Evolutionary conservation across 2,888 invertebrate species (phyloP), one percentile per base, ranked within the genome.

Genomic region (Keiferia lycopersicella): DNA sequence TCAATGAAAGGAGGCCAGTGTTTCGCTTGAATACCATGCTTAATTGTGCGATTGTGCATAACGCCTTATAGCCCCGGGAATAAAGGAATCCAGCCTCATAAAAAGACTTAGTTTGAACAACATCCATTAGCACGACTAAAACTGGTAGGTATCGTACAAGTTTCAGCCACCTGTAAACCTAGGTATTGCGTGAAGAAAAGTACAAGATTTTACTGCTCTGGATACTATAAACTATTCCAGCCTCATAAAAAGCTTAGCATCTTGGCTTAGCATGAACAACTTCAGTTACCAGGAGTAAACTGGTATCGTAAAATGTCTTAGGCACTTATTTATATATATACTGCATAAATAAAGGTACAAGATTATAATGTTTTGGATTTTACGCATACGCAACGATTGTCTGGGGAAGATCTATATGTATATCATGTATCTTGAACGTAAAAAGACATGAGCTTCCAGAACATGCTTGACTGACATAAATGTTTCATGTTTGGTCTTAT

Each of bases 1-100:
- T 78, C 75, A 68, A 78, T 73, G 71, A 68, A 80, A 79, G 71
- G 67, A 72, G 74, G 73, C 68, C 72, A 74, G 73, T 67, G 69
- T 61, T 65, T 64, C 59, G 62, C 12, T 61, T 56, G 20, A 63
- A 63, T 14, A 51, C 48, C 59, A 45, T 30, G 59, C 34, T 34
- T 57, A 50, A 57, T 58, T 58, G 58, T 38, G 18, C 58, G 8
- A 18, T 58, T 58, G 58, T 58, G 58, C 20, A 39, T 34, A 16
- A 11, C 10, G 12, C 20, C 20, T 39, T 4, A 39, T 20, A 39
- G 38, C 10, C 18, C 7, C 22, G 39, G 39, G 12, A 58, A 58
- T 58, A 58, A 38, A 58, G 18, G 58, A 58, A 39, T 39, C 38
- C 12, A 39, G 14, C 18, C 4, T 16, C 1, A 20, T 58, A 38